Evolutionary conservation across 2,888 invertebrate species (phyloP), one percentile per base, ranked within the genome.

Genomic region (Steinernema carpocapsae): DNA sequence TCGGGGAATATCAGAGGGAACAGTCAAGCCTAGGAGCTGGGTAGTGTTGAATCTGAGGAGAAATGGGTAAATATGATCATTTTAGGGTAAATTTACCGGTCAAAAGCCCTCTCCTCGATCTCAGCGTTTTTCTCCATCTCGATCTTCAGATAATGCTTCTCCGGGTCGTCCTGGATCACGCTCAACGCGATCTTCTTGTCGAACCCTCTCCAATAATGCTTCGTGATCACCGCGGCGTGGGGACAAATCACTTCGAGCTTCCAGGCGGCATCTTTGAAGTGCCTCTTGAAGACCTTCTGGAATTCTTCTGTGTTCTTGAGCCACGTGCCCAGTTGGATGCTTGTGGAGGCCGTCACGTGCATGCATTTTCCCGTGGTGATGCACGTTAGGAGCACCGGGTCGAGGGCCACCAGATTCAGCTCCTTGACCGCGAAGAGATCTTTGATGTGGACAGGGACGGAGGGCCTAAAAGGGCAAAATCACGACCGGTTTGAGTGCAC

Each of bases 1-100:
- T 6, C 29, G 64, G 1, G 29, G 32, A n/a, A 64, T 64, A 32
- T 64, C 64, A 17, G 29, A 29, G 37, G 64, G 64, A 14, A 64
- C 64, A 17, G 64, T 12, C 17, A 64, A 1, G 32, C 64, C 64
- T 14, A 14, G 32, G 1, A 32, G 1, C 37, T 29, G 14, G 7
- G 64, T 32, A 2, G 17, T 32, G 64, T 64, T 64, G 64, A 64
- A 64, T 14, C 64, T 64, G n/a, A n/a, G n/a, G n/a, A n/a, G n/a
- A n/a, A n/a, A n/a, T n/a, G n/a, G n/a, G n/a, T n/a, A n/a, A n/a
- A n/a, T n/a, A n/a, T n/a, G n/a, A n/a, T n/a, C n/a, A n/a, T n/a
- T n/a, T n/a, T n/a, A n/a, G n/a, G n/a, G n/a, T n/a, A n/a, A n/a
- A n/a, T n/a, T n/a, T 4, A 64, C 64, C 64, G 26, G n/a, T 64